Base-by-base conservation (phyloP, 2,113 vertebrate genomes). In the Vulpes ferrilata region DNA sequence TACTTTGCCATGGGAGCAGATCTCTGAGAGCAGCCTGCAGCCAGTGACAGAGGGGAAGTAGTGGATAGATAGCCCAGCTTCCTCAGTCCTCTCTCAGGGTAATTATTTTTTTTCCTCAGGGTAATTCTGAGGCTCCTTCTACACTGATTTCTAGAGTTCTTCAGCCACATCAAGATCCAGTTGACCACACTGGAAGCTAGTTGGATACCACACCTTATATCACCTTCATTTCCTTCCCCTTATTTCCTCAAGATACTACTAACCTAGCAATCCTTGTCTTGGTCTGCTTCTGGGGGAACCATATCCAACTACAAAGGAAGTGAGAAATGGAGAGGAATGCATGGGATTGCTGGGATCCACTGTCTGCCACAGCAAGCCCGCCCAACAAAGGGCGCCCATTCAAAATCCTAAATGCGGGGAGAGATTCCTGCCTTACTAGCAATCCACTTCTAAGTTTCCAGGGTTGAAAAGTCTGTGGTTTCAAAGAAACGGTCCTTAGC, bases 161-260 rank as follows among this genome's bases (percentile, higher is more conserved):
- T n/a, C 62, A 15, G 23, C 15, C 38, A 59, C 38, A 12, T 20
- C 16, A 23, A 48, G 23, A 20, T 62, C 16, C n/a, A 23, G 1
- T 0, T 6, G 65, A 9, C n/a, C 32, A 22, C 20, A 1, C 4
- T 10, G 32, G 27, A 60, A 19, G 27, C 30, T 4, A 12, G 17
- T 5, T 82, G 0, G 3, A 12, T 10, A 10, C 10, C 10, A 6
- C 15, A 4, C 0, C 22, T 2, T 11, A 19, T 60, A 6, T 17
- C 17, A 25, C 23, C 53, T 35, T 59, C 11, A 0, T 7, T 22
- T 25, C 17, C 25, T 32, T 19, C 8, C 8, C 7, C 1, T 64
- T 30, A 19, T 15, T 32, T 62, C 4, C 38, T 73, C 7, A 43
- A 32, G 20, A 25, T 7, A 20, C 25, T 13, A 43, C 3, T 1